Evolutionary conservation across 2,888 invertebrate species (phyloP).

Genomic region (Odontocolon sp.): DNA sequence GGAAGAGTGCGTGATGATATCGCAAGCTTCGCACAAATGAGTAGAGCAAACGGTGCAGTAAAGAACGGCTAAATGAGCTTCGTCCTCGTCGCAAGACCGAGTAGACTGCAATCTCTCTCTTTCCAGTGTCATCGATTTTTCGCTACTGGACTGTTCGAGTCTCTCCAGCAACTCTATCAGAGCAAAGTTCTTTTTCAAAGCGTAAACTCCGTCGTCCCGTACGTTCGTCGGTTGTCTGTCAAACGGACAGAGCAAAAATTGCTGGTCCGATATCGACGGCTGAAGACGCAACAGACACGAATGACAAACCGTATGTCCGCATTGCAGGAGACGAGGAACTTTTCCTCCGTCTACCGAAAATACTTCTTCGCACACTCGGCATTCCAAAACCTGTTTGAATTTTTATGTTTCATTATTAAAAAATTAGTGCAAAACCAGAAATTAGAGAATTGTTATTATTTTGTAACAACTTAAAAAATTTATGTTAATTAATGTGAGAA

Average conservation of each 20-base stretch:
- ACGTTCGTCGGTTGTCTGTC: slow-evolving; percentile 83
- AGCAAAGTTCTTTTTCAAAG: slow-evolving; percentile 84
- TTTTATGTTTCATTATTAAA: not conserved
- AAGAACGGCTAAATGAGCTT: slow-evolving; percentile 82
- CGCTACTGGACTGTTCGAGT: slow-evolving; percentile 79
- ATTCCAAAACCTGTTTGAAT: slow-evolving; percentile 81
- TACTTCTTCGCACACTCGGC: slow-evolving; percentile 83
- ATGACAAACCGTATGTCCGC: slow-evolving; percentile 84
- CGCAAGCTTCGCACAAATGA: slow-evolving; percentile 83
- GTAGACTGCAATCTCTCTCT: slow-evolving; percentile 72
- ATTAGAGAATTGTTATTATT: not conserved
- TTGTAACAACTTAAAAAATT: too few relatives aligned
- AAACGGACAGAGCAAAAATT: slow-evolving; percentile 82
- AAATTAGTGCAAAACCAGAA: not conserved
- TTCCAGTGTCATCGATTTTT: slow-evolving; percentile 72
- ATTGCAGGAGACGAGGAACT: slow-evolving; percentile 82
- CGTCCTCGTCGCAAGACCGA: slow-evolving; percentile 83
- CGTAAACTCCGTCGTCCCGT: slow-evolving; percentile 80
- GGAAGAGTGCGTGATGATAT: slow-evolving; percentile 82
- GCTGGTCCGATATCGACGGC: slow-evolving; percentile 65
- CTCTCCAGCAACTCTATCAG: slow-evolving; percentile 83
- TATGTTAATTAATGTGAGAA: not conserved
- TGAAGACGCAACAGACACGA: slow-evolving; percentile 82
- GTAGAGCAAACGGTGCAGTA: slow-evolving; percentile 83
- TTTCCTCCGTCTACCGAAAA: slow-evolving; percentile 83